phyloP scores from a whole-genome alignment of 2,113 vertebrate genomes.

The Perca flavescens region DNA sequence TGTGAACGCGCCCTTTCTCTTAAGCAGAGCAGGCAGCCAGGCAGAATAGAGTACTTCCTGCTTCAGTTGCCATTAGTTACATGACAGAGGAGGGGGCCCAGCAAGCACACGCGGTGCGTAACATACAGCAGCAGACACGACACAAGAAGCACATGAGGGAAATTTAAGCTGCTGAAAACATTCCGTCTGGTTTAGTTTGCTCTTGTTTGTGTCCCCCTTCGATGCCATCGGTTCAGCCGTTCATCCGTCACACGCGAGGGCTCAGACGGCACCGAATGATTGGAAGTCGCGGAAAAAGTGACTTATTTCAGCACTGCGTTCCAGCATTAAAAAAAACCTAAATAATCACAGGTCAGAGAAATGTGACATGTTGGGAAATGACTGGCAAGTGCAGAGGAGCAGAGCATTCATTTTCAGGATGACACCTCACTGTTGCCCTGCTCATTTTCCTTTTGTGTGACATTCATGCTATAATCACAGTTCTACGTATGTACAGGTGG shows the following conservation, averaged over 20 bases:
- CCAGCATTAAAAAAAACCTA: not conserved
- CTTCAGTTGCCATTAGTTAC: slow-evolving; percentile 33
- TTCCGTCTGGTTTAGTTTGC: not conserved
- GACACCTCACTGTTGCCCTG: not conserved
- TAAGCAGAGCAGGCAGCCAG: slow-evolving; percentile 47
- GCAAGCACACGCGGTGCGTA: not conserved
- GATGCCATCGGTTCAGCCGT: slow-evolving; percentile 8
- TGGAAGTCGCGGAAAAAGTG: slow-evolving; percentile 1
- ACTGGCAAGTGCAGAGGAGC: not conserved
- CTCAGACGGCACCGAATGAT: not conserved
- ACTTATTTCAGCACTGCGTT: slow-evolving; percentile 16
- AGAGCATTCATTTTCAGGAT: slow-evolving; percentile 30
- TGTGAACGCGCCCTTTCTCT: slow-evolving; percentile 36
- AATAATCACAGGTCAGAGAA: slow-evolving; percentile 28
- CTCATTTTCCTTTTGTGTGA: slow-evolving; percentile 7
- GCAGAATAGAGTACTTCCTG: slow-evolving; percentile 42
- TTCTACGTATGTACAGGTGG: not conserved
- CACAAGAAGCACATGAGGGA: not conserved
- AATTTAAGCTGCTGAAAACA: not conserved
- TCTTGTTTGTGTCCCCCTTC: not conserved
- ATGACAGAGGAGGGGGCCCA: slow-evolving; percentile 15
- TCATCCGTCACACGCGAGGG: slow-evolving; percentile 27
- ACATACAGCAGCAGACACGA: not conserved
- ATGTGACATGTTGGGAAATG: slow-evolving; percentile 35
- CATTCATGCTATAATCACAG: not conserved